Base-by-base conservation (phyloP, 2,888 invertebrate genomes). In the Muschampia plurimacula region DNA sequence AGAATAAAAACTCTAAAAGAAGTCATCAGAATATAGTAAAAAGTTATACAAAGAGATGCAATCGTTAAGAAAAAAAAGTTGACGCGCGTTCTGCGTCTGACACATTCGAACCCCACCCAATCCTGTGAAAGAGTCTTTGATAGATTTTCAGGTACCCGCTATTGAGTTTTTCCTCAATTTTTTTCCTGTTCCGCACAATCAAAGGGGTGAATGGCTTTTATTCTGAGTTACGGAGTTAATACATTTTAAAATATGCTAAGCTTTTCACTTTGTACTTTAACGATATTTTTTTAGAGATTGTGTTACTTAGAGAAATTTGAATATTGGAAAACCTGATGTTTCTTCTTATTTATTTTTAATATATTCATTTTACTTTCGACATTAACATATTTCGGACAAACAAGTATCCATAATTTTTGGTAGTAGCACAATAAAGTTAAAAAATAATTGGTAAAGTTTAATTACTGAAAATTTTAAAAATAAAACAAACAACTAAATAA, bases 101-200 rank as follows among this genome's bases (percentile, higher is more conserved):
- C 67, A 46, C 22, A 57, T 55, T 41, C 39, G 13, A 22, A 22
- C 67, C 55, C 67, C 57, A 28, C 28, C 57, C 22, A 12, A 41
- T 55, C 6, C 32, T 44, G n/a, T 59, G 32, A 28, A 67, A 59
- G 41, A 44, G 41, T 67, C 67, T 55, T 52, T 67, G 67, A 67
- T 67, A 32, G 67, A 59, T 67, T 59, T 67, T 67, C n/a, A 59
- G 39, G 12, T 41, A 32, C n/a, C 49, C 36, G 66, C 39, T 67
- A 55, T 41, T 32, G 59, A 59, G 46, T 67, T 67, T 57, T 67
- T 46, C 28, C 44, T 67, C 49, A 44, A 62, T 62, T 44, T 67
- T 67, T 59, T 67, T 7, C 44, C 44, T 36, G 15, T 3, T 2
- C 8, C 13, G 60, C 32, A 36, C 62, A 60, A 60, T 62, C 67